These are phyloP conservation scores for Harpalus rubripes DNA, from an alignment of 2,888 invertebrate species.

Conservation along the genomic window DNA sequence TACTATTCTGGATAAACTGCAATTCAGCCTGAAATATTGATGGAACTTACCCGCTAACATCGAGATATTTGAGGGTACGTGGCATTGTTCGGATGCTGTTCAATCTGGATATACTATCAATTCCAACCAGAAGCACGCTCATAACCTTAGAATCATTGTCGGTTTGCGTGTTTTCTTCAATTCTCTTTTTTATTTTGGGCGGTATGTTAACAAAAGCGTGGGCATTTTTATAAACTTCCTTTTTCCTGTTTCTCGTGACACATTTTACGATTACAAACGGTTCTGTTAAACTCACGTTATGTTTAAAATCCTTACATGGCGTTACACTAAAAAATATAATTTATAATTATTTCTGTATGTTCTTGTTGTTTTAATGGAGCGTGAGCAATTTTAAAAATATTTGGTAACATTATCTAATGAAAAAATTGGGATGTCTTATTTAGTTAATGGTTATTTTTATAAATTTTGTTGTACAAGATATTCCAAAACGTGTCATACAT, in stretches of 20 bases:
- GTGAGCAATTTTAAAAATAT: no score
- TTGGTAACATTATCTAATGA: no score
- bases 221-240: constrained; percentile 79
- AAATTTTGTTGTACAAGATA: no score
- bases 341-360: background rate
- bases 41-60: constrained; percentile 78
- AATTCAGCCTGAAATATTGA: no score
- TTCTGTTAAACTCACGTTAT: constrained; percentile 74
- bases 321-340: constrained; percentile 75
- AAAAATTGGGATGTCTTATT: no score
- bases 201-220: constrained; percentile 79
- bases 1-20: no score
- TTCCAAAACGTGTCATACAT: no score
- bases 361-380: background rate
- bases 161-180: constrained; percentile 68
- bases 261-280: constrained; percentile 80
- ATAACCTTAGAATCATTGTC: constrained; percentile 73
- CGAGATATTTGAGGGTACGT: constrained; percentile 83
- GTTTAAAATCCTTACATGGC: constrained; percentile 78
- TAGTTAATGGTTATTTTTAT: no score
- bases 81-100: constrained; percentile 89
- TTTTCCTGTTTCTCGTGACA: constrained; percentile 71
- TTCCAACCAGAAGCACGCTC: constrained; percentile 88
- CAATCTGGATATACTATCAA: constrained; percentile 91
- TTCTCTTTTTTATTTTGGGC: constrained; percentile 70